Percentiles rank a stretch among this genome's conserved stretches.
phyloP scores from a whole-genome alignment of 2,113 vertebrate species.

The Mugil cephalus region DNA sequence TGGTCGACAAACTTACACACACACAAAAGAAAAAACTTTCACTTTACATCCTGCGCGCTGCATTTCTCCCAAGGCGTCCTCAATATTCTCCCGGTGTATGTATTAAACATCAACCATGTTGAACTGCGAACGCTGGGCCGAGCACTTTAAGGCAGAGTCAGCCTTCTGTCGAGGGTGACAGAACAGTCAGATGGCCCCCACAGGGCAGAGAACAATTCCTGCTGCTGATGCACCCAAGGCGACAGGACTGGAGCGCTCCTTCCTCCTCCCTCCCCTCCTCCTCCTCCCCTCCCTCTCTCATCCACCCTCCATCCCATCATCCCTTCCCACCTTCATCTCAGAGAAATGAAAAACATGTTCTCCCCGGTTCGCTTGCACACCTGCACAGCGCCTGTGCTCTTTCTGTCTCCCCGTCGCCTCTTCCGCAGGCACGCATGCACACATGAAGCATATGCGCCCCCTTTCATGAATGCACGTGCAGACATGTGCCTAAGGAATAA shows the following conservation, averaged over 20 bases:
- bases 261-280: conserved; percentile 25
- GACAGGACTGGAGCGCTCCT: conserved; percentile 66
- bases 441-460: background rate
- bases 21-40: conserved; percentile 14
- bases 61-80: conserved; percentile 50
- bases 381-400: conserved; percentile 32
- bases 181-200: conserved; percentile 76
- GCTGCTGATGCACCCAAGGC: conserved; percentile 77
- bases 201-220: conserved; percentile 71
- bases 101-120: conserved; percentile 74
- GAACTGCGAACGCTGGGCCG: conserved; percentile 50
- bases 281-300: conserved; percentile 39
- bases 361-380: conserved; percentile 40
- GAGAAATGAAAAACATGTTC: conserved; percentile 37
- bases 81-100: conserved; percentile 61
- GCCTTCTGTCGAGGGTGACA: conserved; percentile 73
- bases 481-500: conserved; percentile 17
- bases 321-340: conserved; percentile 52
- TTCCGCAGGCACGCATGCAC: background rate
- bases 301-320: conserved; percentile 56
- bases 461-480: conserved; percentile 33
- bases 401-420: conserved; percentile 5
- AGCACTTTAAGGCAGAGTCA: conserved; percentile 69
- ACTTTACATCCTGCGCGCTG: conserved; percentile 37
- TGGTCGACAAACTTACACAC: conserved; percentile 59